phyloP scores from a whole-genome alignment of 2,113 vertebrate species.

The Pica pica region DNA sequence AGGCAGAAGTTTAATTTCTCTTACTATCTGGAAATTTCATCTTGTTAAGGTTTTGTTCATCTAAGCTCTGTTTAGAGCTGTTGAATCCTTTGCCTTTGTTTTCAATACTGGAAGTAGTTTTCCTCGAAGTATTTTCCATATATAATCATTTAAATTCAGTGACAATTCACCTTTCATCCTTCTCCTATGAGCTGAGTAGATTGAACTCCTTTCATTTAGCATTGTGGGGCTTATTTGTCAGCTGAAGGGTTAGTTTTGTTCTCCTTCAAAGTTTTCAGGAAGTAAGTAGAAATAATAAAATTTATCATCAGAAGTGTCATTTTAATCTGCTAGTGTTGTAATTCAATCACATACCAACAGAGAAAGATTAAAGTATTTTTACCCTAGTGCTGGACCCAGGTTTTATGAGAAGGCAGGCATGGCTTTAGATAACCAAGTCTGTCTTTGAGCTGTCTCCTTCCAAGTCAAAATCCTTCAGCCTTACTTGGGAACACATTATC shows the following conservation, averaged over 20 bases:
- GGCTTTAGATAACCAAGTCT: not conserved
- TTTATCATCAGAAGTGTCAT: not conserved
- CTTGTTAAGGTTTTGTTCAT: not conserved
- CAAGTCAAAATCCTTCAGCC: not conserved
- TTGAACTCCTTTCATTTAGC: not conserved
- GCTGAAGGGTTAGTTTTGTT: not conserved
- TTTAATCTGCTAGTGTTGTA: not conserved
- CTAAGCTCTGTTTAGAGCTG: not conserved
- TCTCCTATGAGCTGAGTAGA: not conserved
- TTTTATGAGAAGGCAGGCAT: not conserved
- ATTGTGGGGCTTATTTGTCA: not conserved
- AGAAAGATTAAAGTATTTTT: not conserved
- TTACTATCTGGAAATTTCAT: not conserved
- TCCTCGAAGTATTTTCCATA: not conserved
- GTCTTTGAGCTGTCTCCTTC: not conserved
- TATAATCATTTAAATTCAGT: not conserved
- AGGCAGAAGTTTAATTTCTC: not conserved
- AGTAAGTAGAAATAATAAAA: not conserved
- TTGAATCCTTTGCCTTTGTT: not conserved
- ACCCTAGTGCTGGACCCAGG: not conserved
- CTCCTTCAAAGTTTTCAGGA: not conserved
- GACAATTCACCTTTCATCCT: constrained; percentile 8
- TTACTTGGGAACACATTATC: not conserved
- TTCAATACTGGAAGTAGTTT: not conserved
- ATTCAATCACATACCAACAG: not conserved